Conservation (phyloP, 2,797 vertebrate species). For the Hoplostethus mediterraneus region DNA sequence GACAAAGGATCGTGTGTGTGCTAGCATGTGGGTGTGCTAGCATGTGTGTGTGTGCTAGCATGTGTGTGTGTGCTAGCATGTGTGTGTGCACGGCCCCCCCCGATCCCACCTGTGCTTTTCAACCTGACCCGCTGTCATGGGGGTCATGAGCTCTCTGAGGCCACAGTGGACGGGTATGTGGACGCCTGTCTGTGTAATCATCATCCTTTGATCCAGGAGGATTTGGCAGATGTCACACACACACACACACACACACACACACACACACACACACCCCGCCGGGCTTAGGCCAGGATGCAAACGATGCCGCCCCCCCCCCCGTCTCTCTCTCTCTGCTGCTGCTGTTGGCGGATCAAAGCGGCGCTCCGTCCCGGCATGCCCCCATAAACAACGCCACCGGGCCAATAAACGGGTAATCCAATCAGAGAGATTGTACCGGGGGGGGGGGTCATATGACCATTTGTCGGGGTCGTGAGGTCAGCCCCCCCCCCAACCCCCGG, state of each 20-base stretch:
- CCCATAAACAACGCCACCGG: slow-evolving; percentile 66
- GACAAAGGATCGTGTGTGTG: background rate
- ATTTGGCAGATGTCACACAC: slow-evolving; percentile 80
- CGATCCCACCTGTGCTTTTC: slow-evolving; percentile 67
- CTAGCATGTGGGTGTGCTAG: too few relatives aligned
- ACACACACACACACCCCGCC: slow-evolving; percentile 62
- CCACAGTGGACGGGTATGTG: slow-evolving; percentile 57
- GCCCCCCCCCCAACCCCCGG: slow-evolving; percentile 10
- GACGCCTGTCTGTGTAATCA: slow-evolving; percentile 73
- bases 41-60: slow-evolving; percentile 2
- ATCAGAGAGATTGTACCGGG: slow-evolving; percentile 59
- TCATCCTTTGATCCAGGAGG: slow-evolving; percentile 80
- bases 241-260: slow-evolving; percentile 67
- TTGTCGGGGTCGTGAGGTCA: slow-evolving; percentile 51
- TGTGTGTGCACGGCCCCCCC: slow-evolving; percentile 16
- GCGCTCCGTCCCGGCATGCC: slow-evolving; percentile 39
- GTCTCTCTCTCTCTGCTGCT: slow-evolving; percentile 33
- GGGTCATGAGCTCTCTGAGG: slow-evolving; percentile 63
- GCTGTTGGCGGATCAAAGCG: slow-evolving; percentile 74
- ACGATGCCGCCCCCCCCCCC: slow-evolving; percentile 52
- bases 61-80: too few relatives aligned
- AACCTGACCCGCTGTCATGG: slow-evolving; percentile 67
- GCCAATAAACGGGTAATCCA: slow-evolving; percentile 76
- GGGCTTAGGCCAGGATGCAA: slow-evolving; percentile 71
- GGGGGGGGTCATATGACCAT: slow-evolving; percentile 60